Evolutionary conservation across 1,140 invertebrate species (phyloP), one percentile per base, ranked within the genome.

Genomic region (Acromyrmex heyeri): DNA sequence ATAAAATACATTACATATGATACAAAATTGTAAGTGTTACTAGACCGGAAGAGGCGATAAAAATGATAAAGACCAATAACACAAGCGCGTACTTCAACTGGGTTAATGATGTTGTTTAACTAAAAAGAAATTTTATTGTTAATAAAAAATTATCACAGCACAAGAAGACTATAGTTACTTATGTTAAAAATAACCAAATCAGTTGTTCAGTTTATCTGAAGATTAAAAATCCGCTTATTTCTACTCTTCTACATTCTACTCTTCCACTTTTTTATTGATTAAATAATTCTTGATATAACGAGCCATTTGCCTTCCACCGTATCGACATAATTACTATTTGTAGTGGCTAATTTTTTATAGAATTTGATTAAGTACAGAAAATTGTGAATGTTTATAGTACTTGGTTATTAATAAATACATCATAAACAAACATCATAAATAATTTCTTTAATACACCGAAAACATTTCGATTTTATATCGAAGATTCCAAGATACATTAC

Each of bases 11-110:
- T 44, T 50, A 50, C 8, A 50, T 48, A 18, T n/a, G 53, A 86
- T 86, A 34, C 24, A 70, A 86, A 86, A 79, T 44, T 86, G 53
- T 44, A 69, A 86, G n/a, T 69, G 53, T 70, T 38, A 59, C 64
- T 5, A 30, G 14, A 48, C 16, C 0, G n/a, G 24, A 67, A 12
- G 2, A 50, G 12, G 10, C n/a, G 24, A 81, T 81, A 69, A 86
- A 30, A 79, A 65, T 14, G 62, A 86, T 86, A 81, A 86, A 27
- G 27, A 62, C 38, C 55, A 82, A 70, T 59, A 69, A 85, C 73
- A 85, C 6, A 69, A 78, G 21, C 16, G 30, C 16, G 14, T 38
- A 27, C 1, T 75, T 50, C 55, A 53, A 62, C n/a, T 53, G 34
- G 50, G 16, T 81, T 82, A 79, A 81, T 59, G 3, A 81, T 69